Evolutionary conservation across 2,113 vertebrate genomes (phyloP), one percentile per base, ranked within the genome.

Genomic region (Rhabdornis inornatus): DNA sequence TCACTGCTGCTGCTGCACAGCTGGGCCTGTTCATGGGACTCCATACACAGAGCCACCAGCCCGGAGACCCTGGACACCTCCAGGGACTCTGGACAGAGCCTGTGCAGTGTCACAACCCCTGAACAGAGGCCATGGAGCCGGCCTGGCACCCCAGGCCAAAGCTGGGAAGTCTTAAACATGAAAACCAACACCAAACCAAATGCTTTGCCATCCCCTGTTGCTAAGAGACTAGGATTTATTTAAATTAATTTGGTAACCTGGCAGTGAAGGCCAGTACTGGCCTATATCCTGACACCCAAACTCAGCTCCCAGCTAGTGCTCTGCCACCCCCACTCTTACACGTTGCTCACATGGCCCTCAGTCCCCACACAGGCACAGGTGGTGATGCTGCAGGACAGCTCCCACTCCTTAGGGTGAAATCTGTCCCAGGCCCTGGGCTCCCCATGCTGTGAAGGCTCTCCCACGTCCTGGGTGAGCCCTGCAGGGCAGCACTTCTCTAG

Each of bases 51-150:
- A 35, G 56, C 21, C 56, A 50, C 21, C 81, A 53, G 47, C 81
- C 3, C 3, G 31, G 22, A 30, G 37, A 30, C 2, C 37, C 33
- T 1, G 0, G 65, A 42, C 65, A n/a, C 55, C 30, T n/a, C 24
- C 80, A 60, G 35, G 44, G 79, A 28, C 53, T n/a, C n/a, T 0
- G 2, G 42, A 31, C 45, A n/a, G 13, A 21, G 47, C 66, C 20
- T 53, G 7, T 20, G 56, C 66, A 52, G 25, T 7, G 47, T 17
- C 45, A 61, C 56, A 71, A 1, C 8, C 49, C 57, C 57, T 0
- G 0, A 27, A 45, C 5, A 13, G 49, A 39, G n/a, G n/a, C 49
- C 28, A 22, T 0, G 0, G 27, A 55, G 57, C 11, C 0, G 1
- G 39, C 14, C 49, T 49, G 1, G 27, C 0, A 0, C 24, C 1